Percentiles rank a stretch among this genome's conserved stretches.
Evolutionary conservation across 30 jellyfish, hydroid and myxozoan species (phyloP).

Genomic region (Aurelia coerulea): DNA sequence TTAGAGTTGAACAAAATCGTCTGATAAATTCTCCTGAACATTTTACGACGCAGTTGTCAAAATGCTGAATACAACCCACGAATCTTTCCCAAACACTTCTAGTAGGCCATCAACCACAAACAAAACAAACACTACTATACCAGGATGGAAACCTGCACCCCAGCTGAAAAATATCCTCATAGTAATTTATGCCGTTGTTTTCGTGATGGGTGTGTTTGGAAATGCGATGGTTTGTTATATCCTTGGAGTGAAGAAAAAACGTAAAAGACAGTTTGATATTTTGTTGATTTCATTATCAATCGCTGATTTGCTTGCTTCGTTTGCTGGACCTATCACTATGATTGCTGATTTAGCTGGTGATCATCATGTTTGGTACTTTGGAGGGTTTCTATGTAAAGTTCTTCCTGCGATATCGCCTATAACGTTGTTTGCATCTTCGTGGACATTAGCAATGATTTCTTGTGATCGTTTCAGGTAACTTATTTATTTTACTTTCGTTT

Average conservation of each 20-base stretch:
- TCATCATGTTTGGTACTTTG: constrained; percentile 42
- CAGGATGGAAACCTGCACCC: constrained; percentile 25
- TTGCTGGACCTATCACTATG: constrained; percentile 48
- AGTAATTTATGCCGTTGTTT: constrained; percentile 10
- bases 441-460: constrained; percentile 56
- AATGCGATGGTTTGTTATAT: constrained; percentile 40
- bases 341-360: constrained; percentile 60
- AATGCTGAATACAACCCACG: too few relatives aligned
- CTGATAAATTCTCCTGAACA: too few relatives aligned
- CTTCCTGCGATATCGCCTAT: constrained; percentile 59
- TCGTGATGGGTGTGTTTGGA: constrained; percentile 38
- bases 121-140: background rate
- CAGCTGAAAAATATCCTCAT: constrained; percentile 13
- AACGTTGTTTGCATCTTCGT: constrained; percentile 53
- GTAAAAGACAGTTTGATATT: constrained; percentile 33
- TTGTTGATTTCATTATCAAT: constrained; percentile 35
- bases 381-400: constrained; percentile 33
- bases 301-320: constrained; percentile 49
- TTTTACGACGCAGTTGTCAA: too few relatives aligned
- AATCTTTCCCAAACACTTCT: too few relatives aligned
- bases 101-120: too few relatives aligned
- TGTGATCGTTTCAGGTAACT: constrained; percentile 53
- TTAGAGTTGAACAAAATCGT: too few relatives aligned
- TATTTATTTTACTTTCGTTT: background rate
- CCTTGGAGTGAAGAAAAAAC: constrained; percentile 46